Conservation (phyloP, 2,113 vertebrate genomes). For the Agelaius tricolor region DNA sequence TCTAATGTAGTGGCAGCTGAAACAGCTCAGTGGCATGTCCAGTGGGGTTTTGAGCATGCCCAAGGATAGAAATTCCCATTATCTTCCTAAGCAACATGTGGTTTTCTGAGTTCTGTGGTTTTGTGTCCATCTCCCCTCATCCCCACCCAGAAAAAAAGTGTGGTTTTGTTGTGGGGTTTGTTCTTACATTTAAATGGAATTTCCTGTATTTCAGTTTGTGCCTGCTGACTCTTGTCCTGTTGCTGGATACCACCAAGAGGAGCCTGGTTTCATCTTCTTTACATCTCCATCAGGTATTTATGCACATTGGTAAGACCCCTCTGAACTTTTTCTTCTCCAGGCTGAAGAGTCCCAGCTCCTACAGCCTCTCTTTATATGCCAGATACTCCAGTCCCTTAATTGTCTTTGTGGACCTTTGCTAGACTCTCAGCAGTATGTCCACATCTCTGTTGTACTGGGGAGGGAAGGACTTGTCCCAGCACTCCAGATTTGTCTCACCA, state of each 20-base stretch:
- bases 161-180: background rate
- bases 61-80: background rate
- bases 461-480: background rate
- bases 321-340: background rate
- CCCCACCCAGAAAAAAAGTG: background rate
- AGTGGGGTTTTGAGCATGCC: background rate
- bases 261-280: background rate
- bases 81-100: background rate
- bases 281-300: conserved; percentile 12
- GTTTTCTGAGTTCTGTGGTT: background rate
- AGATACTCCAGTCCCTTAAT: background rate
- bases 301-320: background rate
- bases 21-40: background rate
- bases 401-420: background rate
- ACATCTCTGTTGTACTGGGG: background rate
- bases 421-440: background rate
- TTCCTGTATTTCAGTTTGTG: conserved; percentile 44
- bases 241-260: background rate
- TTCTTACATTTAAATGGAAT: background rate
- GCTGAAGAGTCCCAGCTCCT: background rate
- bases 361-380: background rate
- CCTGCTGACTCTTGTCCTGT: background rate
- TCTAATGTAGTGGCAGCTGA: background rate
- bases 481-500: background rate
- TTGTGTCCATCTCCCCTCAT: background rate